These are phyloP conservation scores for Rattus norvegicus DNA, from an alignment of 2,113 vertebrate genomes.

Conservation along the genomic window GRCr8 NC_086022.1:104658501-104659000, in stretches of 20 bases:
- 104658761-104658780: constrained; percentile 66
- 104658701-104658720: constrained; percentile 83
- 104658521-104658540: constrained; percentile 58
- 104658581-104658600: constrained; percentile 82
- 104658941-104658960: not conserved
- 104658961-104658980: not conserved
- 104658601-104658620: constrained; percentile 82
- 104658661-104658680: constrained; percentile 87
- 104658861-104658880: constrained; percentile 68
- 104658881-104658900: constrained; percentile 40
- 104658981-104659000: not conserved
- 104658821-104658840: constrained; percentile 75
- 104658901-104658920: constrained; percentile 22
- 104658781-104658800: constrained; percentile 70
- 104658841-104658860: constrained; percentile 74
- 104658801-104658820: constrained; percentile 80
- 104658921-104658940: constrained; percentile 20
- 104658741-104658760: constrained; percentile 83
- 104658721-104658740: constrained; percentile 80
- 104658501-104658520: constrained; percentile 55
- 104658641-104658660: constrained; percentile 86
- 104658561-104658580: constrained; percentile 79
- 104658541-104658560: constrained; percentile 69
- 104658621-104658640: constrained; percentile 85
- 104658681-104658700: constrained; percentile 87